Base-by-base conservation (phyloP, 2,113 vertebrate genomes). In the Oxygymnocypris stewartii region DNA sequence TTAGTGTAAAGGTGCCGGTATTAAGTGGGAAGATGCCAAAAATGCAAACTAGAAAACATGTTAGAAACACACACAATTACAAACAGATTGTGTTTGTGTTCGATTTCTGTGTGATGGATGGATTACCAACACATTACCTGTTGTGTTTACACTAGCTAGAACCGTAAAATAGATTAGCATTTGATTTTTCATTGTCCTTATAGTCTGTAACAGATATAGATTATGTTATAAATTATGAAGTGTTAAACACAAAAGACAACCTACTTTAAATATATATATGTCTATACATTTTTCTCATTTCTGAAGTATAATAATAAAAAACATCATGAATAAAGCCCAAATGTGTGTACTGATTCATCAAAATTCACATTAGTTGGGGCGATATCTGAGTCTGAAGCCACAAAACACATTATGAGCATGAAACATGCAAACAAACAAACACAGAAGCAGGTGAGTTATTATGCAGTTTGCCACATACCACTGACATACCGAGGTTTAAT, bases 341-440 rank as follows among this genome's bases (percentile, higher is more conserved):
- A 84, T 77, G 88, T 71, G 86, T 61, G 51, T 11, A 71, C 79
- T 85, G 86, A 83, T 81, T 92, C 20, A 79, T 89, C 84, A 89
- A 89, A 88, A 90, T 92, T 92, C 87, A 94, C 89, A 93, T 94
- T 94, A 81, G 84, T 76, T 80, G 79, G 91, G 88, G 51, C 89
- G 73, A 84, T 82, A 74, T 86, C 69, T 92, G 59, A 79, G 14
- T 65, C 13, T 28, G 75, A 80, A 57, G 74, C 40, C 74, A 84
- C 63, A 61, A 73, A 79, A 83, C 13, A 6, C 79, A 23, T 79
- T 77, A 84, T 51, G 89, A 79, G 47, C 61, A 85, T 42, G 71
- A 89, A 77, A 88, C 40, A 87, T 87, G 77, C 6, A 5, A 82
- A 78, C 84, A n/a, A n/a, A n/a, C n/a, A 18, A 80, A 87, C 18